Conservation (phyloP, 2,888 invertebrate species). For the Rhodophaea formosa region DNA sequence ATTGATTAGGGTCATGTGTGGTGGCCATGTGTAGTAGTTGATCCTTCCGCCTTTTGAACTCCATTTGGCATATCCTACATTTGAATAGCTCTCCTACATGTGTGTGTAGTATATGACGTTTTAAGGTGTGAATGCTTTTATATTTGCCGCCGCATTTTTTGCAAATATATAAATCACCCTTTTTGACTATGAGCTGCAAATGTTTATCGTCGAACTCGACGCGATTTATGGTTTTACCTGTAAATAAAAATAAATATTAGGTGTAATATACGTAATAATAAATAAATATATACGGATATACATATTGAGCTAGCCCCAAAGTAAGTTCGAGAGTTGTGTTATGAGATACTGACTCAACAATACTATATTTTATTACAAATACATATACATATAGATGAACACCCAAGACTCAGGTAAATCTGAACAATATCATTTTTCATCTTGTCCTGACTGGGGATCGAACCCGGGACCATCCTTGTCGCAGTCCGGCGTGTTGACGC, state of each 20-base stretch:
- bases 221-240: no score
- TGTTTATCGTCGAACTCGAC: neutral
- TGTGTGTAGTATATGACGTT: slow-evolving; percentile 21
- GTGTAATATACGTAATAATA: no score
- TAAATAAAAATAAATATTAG: no score
- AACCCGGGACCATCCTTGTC: no score
- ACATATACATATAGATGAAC: neutral
- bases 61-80: slow-evolving; percentile 18
- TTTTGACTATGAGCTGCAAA: slow-evolving; percentile 1
- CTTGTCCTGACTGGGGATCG: no score
- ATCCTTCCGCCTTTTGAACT: neutral
- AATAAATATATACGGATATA: no score
- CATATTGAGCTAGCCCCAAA: no score
- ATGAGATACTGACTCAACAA: no score
- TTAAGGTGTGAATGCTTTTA: neutral
- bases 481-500: no score
- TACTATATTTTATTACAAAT: no score
- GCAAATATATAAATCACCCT: slow-evolving; percentile 21
- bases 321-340: no score
- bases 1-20: neutral
- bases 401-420: neutral
- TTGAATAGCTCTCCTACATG: neutral
- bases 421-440: no score
- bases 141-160: slow-evolving; percentile 21
- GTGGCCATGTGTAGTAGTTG: slow-evolving; percentile 11